Base-by-base conservation (phyloP, 2,113 vertebrate genomes). In the Clarias magur region DNA sequence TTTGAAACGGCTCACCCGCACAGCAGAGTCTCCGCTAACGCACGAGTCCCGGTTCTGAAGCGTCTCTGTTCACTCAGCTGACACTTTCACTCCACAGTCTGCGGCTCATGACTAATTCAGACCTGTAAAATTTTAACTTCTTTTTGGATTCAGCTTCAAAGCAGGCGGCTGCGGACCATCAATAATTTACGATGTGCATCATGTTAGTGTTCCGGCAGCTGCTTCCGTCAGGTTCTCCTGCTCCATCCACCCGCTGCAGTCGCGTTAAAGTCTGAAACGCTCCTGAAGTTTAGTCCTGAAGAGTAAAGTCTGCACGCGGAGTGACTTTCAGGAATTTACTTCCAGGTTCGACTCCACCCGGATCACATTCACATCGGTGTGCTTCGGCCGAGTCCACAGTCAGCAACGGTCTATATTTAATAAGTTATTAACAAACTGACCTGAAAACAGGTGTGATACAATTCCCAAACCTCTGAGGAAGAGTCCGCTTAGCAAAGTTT, bases 131-230 rank as follows among this genome's bases (percentile, higher is more conserved):
- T 70, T 70, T 70, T 70, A 34, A 73, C 70, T 73, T 73, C 70
- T 73, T 73, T 38, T 21, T 73, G 19, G 70, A 42, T 73, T 76
- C 4, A 5, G 27, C 92, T 86, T 92, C 94, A 95, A 94, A 95
- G 92, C 91, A 92, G 93, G 93, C 92, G 93, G 92, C 90, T 85
- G 91, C 88, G 90, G 94, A 92, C 94, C 91, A 89, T 95, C 94
- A 93, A 94, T 93, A 93, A 95, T 95, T 95, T 92, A 95, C 89
- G 88, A 82, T 86, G 80, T 89, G 88, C 92, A 93, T 91, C 91
- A 93, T 92, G 93, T 92, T 92, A 92, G 94, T 93, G 88, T 93
- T 91, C 92, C 91, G 91, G 86, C 76, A 83, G 93, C 91, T 91
- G 91, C 90, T 88, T 89, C 89, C 91, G 93, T 90, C 88, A 90